Conservation (phyloP, 1,140 invertebrate species). For the Ips nitidus region DNA sequence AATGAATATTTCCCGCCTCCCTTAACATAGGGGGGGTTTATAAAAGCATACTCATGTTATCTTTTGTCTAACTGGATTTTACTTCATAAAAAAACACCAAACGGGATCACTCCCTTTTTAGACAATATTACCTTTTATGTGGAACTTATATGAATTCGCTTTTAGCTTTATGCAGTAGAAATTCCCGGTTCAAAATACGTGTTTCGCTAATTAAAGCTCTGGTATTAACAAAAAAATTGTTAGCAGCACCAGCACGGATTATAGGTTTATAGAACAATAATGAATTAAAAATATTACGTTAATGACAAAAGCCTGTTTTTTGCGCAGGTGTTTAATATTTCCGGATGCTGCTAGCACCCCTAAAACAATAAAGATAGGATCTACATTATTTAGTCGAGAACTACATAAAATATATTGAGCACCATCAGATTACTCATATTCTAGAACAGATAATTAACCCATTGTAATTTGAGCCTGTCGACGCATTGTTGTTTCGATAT, state of each 20-base stretch:
- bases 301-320: not conserved
- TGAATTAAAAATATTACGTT: not conserved
- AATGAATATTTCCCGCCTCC: not conserved
- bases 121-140: conserved; percentile 24
- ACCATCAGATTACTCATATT: conserved; percentile 3
- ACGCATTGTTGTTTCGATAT: not conserved
- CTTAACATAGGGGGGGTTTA: not conserved
- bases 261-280: not conserved
- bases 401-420: conserved; percentile 7
- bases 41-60: conserved; percentile 32
- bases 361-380: conserved; percentile 2
- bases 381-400: conserved; percentile 2
- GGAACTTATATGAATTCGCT: conserved; percentile 9
- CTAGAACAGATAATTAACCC: not conserved
- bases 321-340: not conserved
- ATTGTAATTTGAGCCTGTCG: not conserved
- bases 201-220: too few species aligned
- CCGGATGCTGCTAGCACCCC: not conserved
- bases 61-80: conserved; percentile 30
- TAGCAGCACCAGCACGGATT: not conserved
- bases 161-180: conserved; percentile 2
- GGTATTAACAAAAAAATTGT: too few species aligned
- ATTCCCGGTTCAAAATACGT: not conserved
- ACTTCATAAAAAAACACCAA: conserved; percentile 21
- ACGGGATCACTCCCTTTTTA: conserved; percentile 19